Evolutionary conservation across 2,113 vertebrate species (phyloP).

Genomic region (Agapornis roseicollis): DNA sequence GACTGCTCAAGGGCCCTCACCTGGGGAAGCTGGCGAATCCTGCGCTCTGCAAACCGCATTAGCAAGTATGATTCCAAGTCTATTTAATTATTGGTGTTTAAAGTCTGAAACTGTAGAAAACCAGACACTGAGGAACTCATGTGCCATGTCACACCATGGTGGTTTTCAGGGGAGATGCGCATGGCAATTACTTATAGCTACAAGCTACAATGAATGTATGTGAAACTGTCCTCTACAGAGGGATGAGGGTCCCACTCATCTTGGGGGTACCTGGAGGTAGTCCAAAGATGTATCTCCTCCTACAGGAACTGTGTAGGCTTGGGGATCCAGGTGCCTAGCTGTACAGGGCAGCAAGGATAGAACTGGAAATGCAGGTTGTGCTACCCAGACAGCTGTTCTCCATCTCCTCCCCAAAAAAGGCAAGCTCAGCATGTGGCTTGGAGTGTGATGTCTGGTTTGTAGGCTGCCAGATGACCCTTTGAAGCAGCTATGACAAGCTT

Average conservation of each 20-base stretch:
- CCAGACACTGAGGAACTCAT: not conserved
- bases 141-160: fast-evolving
- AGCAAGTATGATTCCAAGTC: not conserved
- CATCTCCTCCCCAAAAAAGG: not conserved
- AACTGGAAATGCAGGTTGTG: not conserved
- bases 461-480: not conserved
- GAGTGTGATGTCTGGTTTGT: not conserved
- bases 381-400: not conserved
- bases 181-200: not conserved
- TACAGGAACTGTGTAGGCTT: not conserved
- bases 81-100: not conserved
- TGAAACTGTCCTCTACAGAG: not conserved
- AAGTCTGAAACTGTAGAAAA: not conserved
- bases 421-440: not conserved
- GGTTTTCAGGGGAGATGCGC: not conserved
- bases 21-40: not conserved
- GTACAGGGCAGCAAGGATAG: not conserved
- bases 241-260: not conserved
- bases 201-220: fast-evolving
- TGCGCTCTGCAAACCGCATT: fast-evolving
- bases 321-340: not conserved
- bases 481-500: not conserved
- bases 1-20: constrained; percentile 30
- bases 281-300: not conserved
- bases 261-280: not conserved